A percentile compares a stretch with the other conserved stretches of the same genome.
These are phyloP conservation scores for Callimico goeldii DNA, from an alignment of 2,797 vertebrate species.

Conservation along the genomic window DNA sequence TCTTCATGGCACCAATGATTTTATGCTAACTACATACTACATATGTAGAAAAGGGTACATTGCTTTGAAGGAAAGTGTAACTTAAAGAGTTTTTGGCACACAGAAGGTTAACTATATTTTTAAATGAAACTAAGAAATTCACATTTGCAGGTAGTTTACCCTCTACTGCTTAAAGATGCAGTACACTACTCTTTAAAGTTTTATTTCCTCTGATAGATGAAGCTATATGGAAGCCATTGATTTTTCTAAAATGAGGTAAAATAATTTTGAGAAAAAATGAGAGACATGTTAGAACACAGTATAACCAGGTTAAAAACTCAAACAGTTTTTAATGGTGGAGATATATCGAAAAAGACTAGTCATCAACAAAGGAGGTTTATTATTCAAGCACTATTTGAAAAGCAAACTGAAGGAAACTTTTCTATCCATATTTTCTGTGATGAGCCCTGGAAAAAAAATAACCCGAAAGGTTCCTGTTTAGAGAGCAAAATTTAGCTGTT, in stretches of 20 bases:
- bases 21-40: conserved; percentile 86
- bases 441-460: conserved; percentile 18
- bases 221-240: conserved; percentile 76
- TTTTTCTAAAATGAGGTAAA: conserved; percentile 76
- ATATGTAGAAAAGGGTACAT: conserved; percentile 88
- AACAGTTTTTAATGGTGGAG: conserved; percentile 49
- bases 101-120: conserved; percentile 82
- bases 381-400: conserved; percentile 45
- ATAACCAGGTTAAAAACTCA: conserved; percentile 50
- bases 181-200: conserved; percentile 68
- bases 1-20: conserved; percentile 88
- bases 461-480: conserved; percentile 39
- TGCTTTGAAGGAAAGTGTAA: conserved; percentile 84
- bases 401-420: conserved; percentile 57
- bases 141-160: conserved; percentile 86
- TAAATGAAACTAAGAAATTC: conserved; percentile 87
- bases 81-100: conserved; percentile 88
- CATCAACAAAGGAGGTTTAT: conserved; percentile 23
- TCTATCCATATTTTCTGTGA: neutral
- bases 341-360: conserved; percentile 54
- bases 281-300: conserved; percentile 34
- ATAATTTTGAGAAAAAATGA: conserved; percentile 73
- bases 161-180: conserved; percentile 83
- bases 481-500: conserved; percentile 45
- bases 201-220: conserved; percentile 72